Evolutionary conservation across 2,888 invertebrate genomes (phyloP).

Genomic region (Mesochorus sp.): DNA sequence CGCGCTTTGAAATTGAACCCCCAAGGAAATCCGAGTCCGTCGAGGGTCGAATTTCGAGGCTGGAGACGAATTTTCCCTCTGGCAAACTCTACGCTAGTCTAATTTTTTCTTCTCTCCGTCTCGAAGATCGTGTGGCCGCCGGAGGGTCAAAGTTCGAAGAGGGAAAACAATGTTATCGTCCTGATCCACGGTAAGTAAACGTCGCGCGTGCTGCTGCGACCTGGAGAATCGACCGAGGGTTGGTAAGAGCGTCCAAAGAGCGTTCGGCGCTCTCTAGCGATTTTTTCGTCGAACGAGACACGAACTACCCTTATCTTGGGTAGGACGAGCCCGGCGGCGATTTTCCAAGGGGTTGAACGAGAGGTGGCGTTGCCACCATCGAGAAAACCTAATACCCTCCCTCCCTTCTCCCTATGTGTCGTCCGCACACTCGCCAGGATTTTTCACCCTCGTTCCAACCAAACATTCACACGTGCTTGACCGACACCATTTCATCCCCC

Average conservation of each 20-base stretch:
- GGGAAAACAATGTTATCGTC: not conserved
- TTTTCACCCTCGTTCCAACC: not conserved
- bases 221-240: not conserved
- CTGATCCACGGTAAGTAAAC: slow-evolving; percentile 37
- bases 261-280: slow-evolving; percentile 44
- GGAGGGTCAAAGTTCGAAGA: not conserved
- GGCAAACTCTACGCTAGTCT: not conserved
- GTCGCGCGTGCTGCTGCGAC: slow-evolving; percentile 27
- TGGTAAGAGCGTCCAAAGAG: slow-evolving; percentile 36
- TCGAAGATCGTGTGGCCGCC: not conserved
- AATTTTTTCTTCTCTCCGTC: not conserved
- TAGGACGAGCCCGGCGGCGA: not conserved
- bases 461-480: not conserved
- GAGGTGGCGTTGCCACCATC: slow-evolving; percentile 31
- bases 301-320: slow-evolving; percentile 10
- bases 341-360: not conserved
- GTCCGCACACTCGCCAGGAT: not conserved
- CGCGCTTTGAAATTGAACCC: no score
- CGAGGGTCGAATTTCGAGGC: no score
- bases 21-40: no score
- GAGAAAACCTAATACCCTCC: not conserved
- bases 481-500: not conserved
- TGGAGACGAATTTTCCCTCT: not conserved
- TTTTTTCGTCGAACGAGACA: slow-evolving; percentile 22
- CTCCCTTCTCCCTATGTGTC: not conserved